Evolutionary conservation across 1,140 invertebrate species (phyloP), one percentile per base, ranked within the genome.

Genomic region (Lordiphosa stackelbergi): DNA sequence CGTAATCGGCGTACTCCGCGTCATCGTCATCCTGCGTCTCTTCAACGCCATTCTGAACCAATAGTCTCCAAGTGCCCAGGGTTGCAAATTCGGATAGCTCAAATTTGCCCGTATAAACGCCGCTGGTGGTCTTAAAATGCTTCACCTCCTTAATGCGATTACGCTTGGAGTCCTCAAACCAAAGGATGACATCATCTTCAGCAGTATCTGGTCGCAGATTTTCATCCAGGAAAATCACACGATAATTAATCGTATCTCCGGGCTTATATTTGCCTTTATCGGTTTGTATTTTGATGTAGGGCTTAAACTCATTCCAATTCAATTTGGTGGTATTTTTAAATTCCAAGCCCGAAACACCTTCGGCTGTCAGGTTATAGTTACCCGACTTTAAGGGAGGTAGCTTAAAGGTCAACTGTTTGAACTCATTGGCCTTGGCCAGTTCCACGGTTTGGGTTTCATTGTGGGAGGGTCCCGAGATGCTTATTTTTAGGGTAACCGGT

Each of bases 261-360:
- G 96, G 96, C 85, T 97, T 95, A 86, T 98, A 99, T 53, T 98
- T 93, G 2, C 94, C 92, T 88, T 97, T 96, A 87, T 99, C 97
- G 0, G 96, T 98, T 88, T 98, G 97, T 55, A 98, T 92, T 73
- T 98, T 96, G 36, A 95, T 91, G 22, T 85, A 74, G 3, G 73
- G 54, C 31, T 72, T 92, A 69, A 92, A 93, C 59, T 93, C 91
- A 5, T 92, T 92, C 87, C 98, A 98, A 52, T 96, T 93, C 0
- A 95, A 92, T 87, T 96, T 95, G 84, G 98, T 97, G 0, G 96
- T 96, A 87, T 98, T 97, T 64, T 98, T 93, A 75, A 98, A 96
- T 2, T 97, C 92, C 7, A 96, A 88, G 0, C 94, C 95, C n/a
- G 92, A 91, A 8, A 91, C 45, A 7, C 95, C 95, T 45, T 90